Evolutionary conservation across 2,113 vertebrate species (phyloP).

Genomic region (Dunckerocampus dactyliophorus): DNA sequence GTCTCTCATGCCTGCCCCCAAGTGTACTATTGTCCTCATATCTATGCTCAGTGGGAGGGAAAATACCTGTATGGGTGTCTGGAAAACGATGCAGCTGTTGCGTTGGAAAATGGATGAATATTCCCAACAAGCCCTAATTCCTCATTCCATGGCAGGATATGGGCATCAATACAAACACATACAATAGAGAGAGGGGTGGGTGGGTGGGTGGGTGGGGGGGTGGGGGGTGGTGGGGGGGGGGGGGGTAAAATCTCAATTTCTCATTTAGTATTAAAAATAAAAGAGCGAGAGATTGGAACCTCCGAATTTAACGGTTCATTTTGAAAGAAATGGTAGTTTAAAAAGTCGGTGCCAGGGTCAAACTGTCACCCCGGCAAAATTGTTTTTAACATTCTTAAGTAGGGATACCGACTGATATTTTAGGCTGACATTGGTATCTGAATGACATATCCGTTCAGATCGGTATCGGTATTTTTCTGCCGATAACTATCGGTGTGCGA

Average conservation of each 20-base stretch:
- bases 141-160: neutral
- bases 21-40: conserved; percentile 30
- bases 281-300: no score
- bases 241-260: no score
- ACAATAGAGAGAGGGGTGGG: no score
- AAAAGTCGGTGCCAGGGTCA: neutral
- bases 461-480: no score
- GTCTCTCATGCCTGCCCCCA: conserved; percentile 32
- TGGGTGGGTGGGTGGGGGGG: no score
- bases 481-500: no score
- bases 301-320: no score
- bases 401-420: neutral
- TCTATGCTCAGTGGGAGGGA: conserved; percentile 5
- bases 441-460: no score
- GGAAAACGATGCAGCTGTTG: neutral
- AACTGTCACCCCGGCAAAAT: no score
- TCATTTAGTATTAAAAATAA: neutral
- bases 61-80: conserved; percentile 1
- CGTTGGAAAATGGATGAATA: neutral
- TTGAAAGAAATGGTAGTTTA: no score
- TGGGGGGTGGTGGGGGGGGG: no score
- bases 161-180: neutral
- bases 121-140: neutral
- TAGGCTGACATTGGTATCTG: neutral
- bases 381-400: no score